A percentile compares a stretch with the other conserved stretches of the same genome.
These are phyloP conservation scores for Iphiclides podalirius DNA, from an alignment of 2,888 invertebrate species.

Conservation along the genomic window DNA sequence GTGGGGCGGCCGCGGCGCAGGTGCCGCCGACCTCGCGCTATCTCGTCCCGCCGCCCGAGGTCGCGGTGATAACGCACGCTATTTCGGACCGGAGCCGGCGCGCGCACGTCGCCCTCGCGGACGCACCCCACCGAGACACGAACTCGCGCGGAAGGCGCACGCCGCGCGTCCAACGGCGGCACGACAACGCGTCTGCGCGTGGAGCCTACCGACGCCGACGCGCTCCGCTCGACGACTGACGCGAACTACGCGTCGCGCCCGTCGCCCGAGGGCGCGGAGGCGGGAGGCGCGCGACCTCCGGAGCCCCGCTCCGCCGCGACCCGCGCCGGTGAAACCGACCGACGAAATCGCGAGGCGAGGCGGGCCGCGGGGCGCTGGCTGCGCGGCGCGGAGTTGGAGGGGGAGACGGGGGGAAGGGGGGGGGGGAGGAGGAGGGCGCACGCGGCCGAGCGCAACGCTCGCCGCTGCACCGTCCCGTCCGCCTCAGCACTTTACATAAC, in stretches of 20 bases:
- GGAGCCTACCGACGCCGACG: conserved; percentile 63
- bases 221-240: conserved; percentile 74
- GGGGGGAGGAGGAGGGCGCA: conserved; percentile 74
- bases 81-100: conserved; percentile 64
- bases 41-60: conserved; percentile 74
- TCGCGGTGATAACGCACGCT: conserved; percentile 76
- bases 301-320: conserved; percentile 57
- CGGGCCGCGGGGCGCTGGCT: conserved; percentile 29
- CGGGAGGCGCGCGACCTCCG: conserved; percentile 71
- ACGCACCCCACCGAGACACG: conserved; percentile 53
- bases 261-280: conserved; percentile 55
- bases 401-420: conserved; percentile 45
- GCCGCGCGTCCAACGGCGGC: conserved; percentile 51
- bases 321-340: conserved; percentile 57
- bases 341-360: conserved; percentile 38
- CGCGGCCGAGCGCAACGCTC: conserved; percentile 68
- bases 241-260: conserved; percentile 35
- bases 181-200: conserved; percentile 36
- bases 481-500: conserved; percentile 66
- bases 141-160: conserved; percentile 30
- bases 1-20: conserved; percentile 62
- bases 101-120: conserved; percentile 64
- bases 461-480: conserved; percentile 58
- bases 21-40: conserved; percentile 76
- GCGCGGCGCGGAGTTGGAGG: conserved; percentile 28